Conservation (phyloP, 2,113 vertebrate species). For the Amphiprion percula region DNA sequence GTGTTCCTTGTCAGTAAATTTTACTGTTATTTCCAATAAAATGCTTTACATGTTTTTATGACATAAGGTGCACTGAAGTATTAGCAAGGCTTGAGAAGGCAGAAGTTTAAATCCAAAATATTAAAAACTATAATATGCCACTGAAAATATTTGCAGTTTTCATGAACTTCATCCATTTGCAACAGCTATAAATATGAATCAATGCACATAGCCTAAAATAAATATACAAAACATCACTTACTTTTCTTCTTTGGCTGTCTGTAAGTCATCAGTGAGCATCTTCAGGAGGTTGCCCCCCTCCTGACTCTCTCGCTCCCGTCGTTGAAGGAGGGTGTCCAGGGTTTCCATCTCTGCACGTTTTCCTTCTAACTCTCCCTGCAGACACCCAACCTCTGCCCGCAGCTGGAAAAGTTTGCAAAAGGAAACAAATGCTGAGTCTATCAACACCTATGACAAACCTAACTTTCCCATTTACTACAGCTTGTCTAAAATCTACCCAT, state of each 20-base stretch:
- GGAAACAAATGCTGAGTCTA: constrained; percentile 1
- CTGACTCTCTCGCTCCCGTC: constrained; percentile 87
- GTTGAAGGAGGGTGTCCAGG: constrained; percentile 86
- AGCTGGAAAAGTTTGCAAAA: constrained; percentile 77
- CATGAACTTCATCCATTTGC: too few species aligned
- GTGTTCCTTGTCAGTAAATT: too few species aligned
- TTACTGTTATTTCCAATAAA: too few species aligned
- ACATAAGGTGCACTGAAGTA: too few species aligned
- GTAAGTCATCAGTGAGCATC: constrained; percentile 89
- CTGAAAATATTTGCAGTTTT: too few species aligned
- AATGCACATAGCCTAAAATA: too few species aligned
- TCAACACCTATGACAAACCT: not conserved
- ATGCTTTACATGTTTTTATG: too few species aligned
- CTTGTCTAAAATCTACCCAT: not conserved
- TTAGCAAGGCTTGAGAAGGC: too few species aligned
- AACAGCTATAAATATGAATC: too few species aligned
- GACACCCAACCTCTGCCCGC: constrained; percentile 81
- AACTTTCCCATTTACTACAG: not conserved
- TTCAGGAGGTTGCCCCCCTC: constrained; percentile 88
- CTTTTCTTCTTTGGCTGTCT: constrained; percentile 86
- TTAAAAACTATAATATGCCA: too few species aligned
- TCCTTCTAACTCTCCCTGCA: constrained; percentile 84
- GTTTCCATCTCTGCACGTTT: constrained; percentile 86
- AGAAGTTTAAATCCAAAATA: too few species aligned
- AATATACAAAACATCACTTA: constrained; percentile 46